Percentiles rank a stretch among this genome's conserved stretches.
Conservation (phyloP, 2,888 invertebrate species). For the Sphaeridia pumilis region DNA sequence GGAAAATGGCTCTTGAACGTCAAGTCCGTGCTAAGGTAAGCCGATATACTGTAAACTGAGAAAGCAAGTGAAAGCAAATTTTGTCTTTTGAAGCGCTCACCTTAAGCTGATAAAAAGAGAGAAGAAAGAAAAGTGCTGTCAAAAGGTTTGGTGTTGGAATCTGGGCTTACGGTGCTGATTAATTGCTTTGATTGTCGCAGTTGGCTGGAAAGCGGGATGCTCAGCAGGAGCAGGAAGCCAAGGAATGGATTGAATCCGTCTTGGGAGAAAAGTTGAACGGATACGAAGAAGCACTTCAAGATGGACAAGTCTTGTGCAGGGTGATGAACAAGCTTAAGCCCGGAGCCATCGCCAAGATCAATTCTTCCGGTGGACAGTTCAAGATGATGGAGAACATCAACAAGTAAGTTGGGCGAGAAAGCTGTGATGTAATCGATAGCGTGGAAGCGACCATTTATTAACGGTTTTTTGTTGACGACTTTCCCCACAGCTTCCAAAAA, state of each 20-base stretch:
- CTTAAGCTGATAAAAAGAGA: neutral
- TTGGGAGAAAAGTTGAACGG: conserved; percentile 78
- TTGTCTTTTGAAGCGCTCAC: neutral
- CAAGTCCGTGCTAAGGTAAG: conserved; percentile 80
- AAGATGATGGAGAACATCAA: conserved; percentile 99
- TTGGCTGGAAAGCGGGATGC: conserved; percentile 71
- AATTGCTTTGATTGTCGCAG: conserved; percentile 43
- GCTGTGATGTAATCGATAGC: neutral
- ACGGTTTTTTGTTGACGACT: neutral
- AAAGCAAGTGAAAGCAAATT: too few species aligned
- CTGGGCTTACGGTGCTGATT: conserved; percentile 8
- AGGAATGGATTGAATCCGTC: conserved; percentile 82
- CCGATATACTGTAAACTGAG: conserved; percentile 45
- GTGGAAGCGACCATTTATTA: neutral
- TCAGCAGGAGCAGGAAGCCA: conserved; percentile 71
- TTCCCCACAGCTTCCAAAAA: conserved; percentile 59
- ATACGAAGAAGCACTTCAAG: conserved; percentile 81
- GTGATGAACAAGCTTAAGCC: conserved; percentile 89
- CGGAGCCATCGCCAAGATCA: conserved; percentile 78
- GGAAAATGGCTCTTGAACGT: conserved; percentile 75
- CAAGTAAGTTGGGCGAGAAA: conserved; percentile 53
- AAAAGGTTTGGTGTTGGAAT: conserved; percentile 3
- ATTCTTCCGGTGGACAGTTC: conserved; percentile 90
- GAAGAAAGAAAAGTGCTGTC: neutral
- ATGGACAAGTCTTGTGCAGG: conserved; percentile 84